Conservation (phyloP, 2,888 invertebrate genomes). For the Euplexia lucipara region DNA sequence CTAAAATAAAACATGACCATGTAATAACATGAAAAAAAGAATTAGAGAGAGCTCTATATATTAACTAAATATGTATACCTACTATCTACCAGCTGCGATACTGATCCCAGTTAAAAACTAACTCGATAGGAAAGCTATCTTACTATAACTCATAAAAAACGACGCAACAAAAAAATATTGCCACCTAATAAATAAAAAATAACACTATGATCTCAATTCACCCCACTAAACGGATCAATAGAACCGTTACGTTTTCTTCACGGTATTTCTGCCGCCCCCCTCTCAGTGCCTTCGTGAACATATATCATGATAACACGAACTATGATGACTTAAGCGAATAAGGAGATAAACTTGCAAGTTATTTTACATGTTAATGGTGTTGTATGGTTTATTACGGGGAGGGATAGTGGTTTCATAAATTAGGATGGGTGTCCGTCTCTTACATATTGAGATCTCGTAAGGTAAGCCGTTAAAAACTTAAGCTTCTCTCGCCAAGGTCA, state of each 20-base stretch:
- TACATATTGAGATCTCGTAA: too few species aligned
- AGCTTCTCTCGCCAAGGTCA: too few species aligned
- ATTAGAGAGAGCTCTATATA: too few species aligned
- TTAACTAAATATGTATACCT: too few species aligned
- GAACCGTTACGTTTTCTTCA: slow-evolving; percentile 10
- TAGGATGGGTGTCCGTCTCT: too few species aligned
- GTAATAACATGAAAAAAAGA: too few species aligned
- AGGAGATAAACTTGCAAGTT: neutral
- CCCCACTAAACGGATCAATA: slow-evolving; percentile 37
- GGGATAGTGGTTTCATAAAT: too few species aligned
- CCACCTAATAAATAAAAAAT: slow-evolving; percentile 29
- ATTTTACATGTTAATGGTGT: too few species aligned
- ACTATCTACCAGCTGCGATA: too few species aligned
- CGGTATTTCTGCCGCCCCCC: slow-evolving; percentile 41
- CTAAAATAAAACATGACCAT: too few species aligned
- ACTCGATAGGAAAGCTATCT: neutral
- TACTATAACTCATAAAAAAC: neutral
- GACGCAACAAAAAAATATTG: neutral
- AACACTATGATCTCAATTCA: slow-evolving; percentile 1
- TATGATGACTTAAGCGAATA: slow-evolving; percentile 28
- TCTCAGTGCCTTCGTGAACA: slow-evolving; percentile 30
- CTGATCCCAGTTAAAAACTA: neutral
- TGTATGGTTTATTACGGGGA: too few species aligned
- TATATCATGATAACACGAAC: slow-evolving; percentile 53
- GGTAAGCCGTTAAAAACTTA: too few species aligned